Evolutionary conservation across 2,797 vertebrate species (phyloP), one percentile per base, ranked within the genome.

Genomic region (Sardinella longiceps): DNA sequence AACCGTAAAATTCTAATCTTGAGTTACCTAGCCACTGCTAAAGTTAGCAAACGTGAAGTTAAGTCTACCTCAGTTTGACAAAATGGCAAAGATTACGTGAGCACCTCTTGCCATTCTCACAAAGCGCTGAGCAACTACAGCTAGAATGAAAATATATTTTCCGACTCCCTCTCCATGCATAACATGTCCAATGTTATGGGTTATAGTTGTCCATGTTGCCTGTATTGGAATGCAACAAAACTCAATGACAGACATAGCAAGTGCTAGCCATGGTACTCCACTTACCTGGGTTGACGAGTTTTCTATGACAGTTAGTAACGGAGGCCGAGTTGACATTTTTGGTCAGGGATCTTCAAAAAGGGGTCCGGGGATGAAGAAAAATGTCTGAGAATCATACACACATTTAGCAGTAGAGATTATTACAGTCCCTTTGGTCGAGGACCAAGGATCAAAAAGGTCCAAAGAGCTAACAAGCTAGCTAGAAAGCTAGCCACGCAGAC

Each of bases 221-320:
- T 83, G 51, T 10, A 3, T 48, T 23, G 56, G 45, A 0, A 80
- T 85, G 63, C 66, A 50, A 80, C 53, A 83, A 86, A 84, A 20
- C 25, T 74, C 70, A 25, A 33, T 46, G 39, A 30, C 43, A 60
- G 15, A 25, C 3, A 28, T 48, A 60, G 5, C 14, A 48, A 77
- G 4, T n/a, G 1, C 15, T 28, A 80, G 14, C 3, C 20, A 39
- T 30, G 4, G 14, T 70, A 23, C 23, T 50, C 50, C 23, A n/a
- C 95, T 96, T 94, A 96, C 95, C 95, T 95, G 95, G 6, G 89
- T 92, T 14, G 94, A 85, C 1, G 94, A 93, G 88, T 94, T 95
- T 85, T 95, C 95, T 90, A 95, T 96, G 80, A 96, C 95, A 90
- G 93, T 94, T 87, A 94, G 91, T 91, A 95, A 89, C 86, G 94